Base-by-base conservation (phyloP, 2,888 invertebrate species). In the Tetranychus truncatus region DNA sequence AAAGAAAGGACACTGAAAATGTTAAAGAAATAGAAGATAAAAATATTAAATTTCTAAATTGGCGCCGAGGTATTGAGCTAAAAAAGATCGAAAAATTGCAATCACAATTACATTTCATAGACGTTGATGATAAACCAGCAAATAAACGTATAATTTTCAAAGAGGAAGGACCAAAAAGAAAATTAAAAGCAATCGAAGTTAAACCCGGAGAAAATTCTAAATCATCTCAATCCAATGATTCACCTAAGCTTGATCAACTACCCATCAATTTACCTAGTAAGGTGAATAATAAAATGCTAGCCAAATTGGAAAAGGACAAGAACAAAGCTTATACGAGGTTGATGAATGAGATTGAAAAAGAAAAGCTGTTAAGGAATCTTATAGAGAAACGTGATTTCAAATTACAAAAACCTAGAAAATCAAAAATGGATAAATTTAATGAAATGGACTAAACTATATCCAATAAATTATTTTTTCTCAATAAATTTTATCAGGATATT, bases 1-100 rank as follows among this genome's bases (percentile, higher is more conserved):
- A 86, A 77, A 84, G 86, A 44, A 88, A 89, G 77, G 86, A 87
- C 55, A 88, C 88, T 71, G 89, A 91, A 80, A 34, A 72, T 45
- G 89, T 89, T 1, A 87, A 90, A 77, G 82, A 97, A 75, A 92
- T 96, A 91, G 87, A 91, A 81, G 89, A 91, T 0, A 95, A 94
- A 83, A 95, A 97, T 83, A 84, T 93, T 9, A 91, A 90, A 79
- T 99, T 97, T 80, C 86, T 97, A 18, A 86, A 88, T 65, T 90
- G 89, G 85, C 94, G 94, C 81, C 86, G 90, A 74, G 90, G 89
- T 2, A 87, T 91, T 65, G 95, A 95, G 83, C 84, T 87, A 1
- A 90, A 89, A 79, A 90, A 91, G 83, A 86, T 90, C 76, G 87
- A 88, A 77, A 87, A 87, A 79, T 83, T 92, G 46, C 89, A 92